Conservation (phyloP, 2,888 invertebrate species). For the Sicus ferrugineus region DNA sequence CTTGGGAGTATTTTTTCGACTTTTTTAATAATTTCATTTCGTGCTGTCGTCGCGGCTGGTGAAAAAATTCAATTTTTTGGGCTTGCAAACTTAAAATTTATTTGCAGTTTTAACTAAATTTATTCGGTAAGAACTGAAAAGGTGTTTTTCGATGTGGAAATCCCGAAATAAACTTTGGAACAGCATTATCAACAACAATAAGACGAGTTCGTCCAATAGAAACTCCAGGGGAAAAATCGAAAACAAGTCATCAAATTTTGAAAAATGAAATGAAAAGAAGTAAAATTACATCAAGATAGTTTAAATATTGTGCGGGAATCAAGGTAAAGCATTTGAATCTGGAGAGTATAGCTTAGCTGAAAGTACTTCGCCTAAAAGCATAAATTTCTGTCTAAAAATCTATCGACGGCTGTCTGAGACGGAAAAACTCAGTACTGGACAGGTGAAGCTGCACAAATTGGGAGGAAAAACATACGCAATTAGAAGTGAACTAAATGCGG, state of each 20-base stretch:
- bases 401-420: no score
- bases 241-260: neutral
- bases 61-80: slow-evolving; percentile 10
- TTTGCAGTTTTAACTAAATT: neutral
- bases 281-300: neutral
- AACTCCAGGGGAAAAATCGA: neutral
- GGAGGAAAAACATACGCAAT: no score
- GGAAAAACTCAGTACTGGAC: no score
- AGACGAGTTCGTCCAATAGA: neutral
- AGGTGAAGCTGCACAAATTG: no score
- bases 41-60: slow-evolving; percentile 14
- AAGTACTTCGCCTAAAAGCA: no score
- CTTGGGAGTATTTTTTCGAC: slow-evolving; percentile 11
- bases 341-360: no score
- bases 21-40: neutral
- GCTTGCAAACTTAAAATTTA: slow-evolving; percentile 21
- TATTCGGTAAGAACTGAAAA: neutral
- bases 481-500: neutral
- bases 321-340: no score
- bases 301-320: no score
- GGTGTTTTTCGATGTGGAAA: neutral
- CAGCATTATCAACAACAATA: neutral
- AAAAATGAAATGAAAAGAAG: neutral
- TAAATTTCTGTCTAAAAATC: no score
- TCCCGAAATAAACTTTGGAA: neutral